These are phyloP conservation scores for Trypoxylus dichotomus DNA, from an alignment of 1,140 invertebrate species.

Conservation along the genomic window DNA sequence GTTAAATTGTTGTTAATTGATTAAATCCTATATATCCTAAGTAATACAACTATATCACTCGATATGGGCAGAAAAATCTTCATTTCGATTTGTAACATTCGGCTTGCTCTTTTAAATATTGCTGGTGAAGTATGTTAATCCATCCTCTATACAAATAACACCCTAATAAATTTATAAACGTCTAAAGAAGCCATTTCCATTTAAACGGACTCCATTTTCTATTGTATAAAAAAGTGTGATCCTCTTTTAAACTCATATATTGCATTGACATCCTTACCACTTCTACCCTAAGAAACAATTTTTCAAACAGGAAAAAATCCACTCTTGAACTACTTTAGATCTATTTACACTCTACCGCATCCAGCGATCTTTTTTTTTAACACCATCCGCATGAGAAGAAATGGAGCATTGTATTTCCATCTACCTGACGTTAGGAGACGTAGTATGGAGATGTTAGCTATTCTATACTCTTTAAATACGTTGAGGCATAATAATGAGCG, in stretches of 20 bases:
- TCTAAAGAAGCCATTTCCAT: neutral
- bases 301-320: neutral
- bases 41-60: no score
- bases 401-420: conserved; percentile 19
- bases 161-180: neutral
- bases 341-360: conserved; percentile 17
- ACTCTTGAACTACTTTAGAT: conserved; percentile 17
- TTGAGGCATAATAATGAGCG: neutral
- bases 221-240: neutral
- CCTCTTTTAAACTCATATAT: neutral
- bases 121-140: neutral
- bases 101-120: neutral
- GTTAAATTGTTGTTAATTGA: no score
- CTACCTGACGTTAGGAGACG: neutral
- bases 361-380: neutral
- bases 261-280: neutral
- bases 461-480: neutral
- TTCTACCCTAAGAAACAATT: neutral
- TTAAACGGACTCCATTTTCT: neutral
- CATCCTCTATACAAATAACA: neutral
- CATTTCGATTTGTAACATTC: neutral
- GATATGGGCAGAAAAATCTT: no score
- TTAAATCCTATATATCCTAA: no score
- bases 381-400: conserved; percentile 1
- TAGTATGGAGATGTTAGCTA: neutral